phyloP scores from a whole-genome alignment of 30 jellyfish, hydroid and myxozoan genomes.

The Mastigias papua region DNA sequence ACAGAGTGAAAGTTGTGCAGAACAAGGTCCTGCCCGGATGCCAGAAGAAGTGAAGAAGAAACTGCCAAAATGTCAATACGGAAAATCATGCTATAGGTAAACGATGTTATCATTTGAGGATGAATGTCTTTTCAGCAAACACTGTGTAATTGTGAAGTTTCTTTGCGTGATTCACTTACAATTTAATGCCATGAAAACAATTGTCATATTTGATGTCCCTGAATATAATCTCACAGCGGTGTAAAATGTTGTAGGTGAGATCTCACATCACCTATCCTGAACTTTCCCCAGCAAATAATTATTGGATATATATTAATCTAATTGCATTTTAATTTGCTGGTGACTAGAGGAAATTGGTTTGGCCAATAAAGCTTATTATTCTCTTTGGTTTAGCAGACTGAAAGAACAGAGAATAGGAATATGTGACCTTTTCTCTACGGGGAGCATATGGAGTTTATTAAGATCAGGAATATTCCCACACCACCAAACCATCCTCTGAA shows the following conservation, averaged over 20 bases:
- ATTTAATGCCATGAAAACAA: too few species aligned
- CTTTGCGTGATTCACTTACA: too few species aligned
- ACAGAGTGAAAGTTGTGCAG: neutral
- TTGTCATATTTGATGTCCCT: neutral
- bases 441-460: neutral
- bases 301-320: neutral
- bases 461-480: neutral
- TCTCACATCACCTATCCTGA: neutral
- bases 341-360: neutral
- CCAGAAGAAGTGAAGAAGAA: neutral
- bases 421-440: neutral
- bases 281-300: neutral
- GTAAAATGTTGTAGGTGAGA: neutral
- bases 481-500: neutral
- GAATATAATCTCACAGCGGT: neutral
- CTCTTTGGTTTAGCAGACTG: neutral
- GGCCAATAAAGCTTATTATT: neutral
- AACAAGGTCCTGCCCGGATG: neutral
- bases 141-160: too few species aligned
- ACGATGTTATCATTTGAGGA: neutral
- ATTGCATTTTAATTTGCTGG: neutral
- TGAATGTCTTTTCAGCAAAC: neutral
- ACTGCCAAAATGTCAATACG: conserved; percentile 67
- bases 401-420: neutral
- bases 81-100: conserved; percentile 69